A percentile compares a stretch with the other conserved stretches of the same genome.
These are phyloP conservation scores for Sebastes iracundus DNA, from an alignment of 2,797 vertebrate genomes.

Conservation along the genomic window DNA sequence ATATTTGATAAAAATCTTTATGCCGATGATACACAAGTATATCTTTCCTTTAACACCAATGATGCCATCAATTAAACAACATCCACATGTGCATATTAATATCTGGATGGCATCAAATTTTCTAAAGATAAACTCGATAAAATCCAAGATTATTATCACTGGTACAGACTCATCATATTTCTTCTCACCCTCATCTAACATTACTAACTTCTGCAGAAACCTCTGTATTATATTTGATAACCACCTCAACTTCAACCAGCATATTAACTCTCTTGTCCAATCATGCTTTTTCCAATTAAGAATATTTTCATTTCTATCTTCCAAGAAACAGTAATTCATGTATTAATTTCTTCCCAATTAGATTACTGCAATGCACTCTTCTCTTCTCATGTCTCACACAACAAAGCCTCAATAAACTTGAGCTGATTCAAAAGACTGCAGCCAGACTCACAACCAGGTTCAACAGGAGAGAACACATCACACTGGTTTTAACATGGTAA, in stretches of 20 bases:
- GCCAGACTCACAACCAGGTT: background rate
- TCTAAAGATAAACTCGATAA: background rate
- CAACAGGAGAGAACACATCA: background rate
- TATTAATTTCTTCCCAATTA: background rate
- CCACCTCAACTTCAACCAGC: no score
- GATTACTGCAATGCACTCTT: background rate
- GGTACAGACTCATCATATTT: no score
- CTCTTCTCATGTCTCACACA: no score
- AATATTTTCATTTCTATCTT: no score
- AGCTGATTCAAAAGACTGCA: background rate
- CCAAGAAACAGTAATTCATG: background rate
- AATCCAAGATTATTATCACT: no score
- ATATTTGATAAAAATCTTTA: background rate
- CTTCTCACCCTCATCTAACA: no score
- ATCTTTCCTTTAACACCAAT: background rate
- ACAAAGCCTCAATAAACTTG: no score
- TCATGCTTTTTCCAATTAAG: no score
- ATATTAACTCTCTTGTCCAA: no score
- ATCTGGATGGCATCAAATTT: background rate
- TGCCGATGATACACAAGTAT: background rate
- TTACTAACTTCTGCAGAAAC: no score
- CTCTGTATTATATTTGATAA: no score
- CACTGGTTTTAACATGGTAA: no score
- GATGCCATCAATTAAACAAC: background rate
- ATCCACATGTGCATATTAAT: background rate